phyloP scores from a whole-genome alignment of 2,888 invertebrate genomes.

The Phaonia tiefii region DNA sequence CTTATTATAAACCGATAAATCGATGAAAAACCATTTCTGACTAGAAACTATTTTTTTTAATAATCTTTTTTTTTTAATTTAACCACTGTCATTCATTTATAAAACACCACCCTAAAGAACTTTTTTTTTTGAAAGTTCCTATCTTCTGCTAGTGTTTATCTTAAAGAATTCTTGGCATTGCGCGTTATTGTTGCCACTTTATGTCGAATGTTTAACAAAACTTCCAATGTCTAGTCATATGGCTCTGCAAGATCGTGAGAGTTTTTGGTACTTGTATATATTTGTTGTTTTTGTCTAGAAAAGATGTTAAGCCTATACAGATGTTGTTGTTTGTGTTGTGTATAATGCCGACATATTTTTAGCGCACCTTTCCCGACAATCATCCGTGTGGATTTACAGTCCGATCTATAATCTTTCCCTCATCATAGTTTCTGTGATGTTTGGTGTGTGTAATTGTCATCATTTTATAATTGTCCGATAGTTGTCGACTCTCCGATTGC shows the following conservation, averaged over 20 bases:
- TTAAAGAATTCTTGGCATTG: constrained; percentile 58
- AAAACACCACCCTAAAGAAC: constrained; percentile 58
- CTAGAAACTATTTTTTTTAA: too few relatives aligned
- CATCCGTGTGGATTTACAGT: not conserved
- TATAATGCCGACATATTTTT: constrained; percentile 54
- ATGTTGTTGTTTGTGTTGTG: constrained; percentile 3
- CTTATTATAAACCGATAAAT: too few relatives aligned
- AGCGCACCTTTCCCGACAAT: constrained; percentile 53
- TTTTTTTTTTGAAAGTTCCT: constrained; percentile 41
- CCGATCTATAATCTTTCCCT: not conserved
- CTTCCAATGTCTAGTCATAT: constrained; percentile 54
- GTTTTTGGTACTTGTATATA: constrained; percentile 46
- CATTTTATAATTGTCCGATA: constrained; percentile 77
- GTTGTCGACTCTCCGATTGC: constrained; percentile 43
- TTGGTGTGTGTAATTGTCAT: constrained; percentile 73
- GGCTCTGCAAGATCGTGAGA: constrained; percentile 61
- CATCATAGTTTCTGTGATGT: constrained; percentile 60
- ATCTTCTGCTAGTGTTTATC: constrained; percentile 34
- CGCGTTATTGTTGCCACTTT: constrained; percentile 67
- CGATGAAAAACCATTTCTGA: too few relatives aligned
- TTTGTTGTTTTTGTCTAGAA: constrained; percentile 40
- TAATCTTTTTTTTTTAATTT: too few relatives aligned
- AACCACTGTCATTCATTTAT: not conserved
- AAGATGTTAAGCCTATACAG: constrained; percentile 32
- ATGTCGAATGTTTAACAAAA: constrained; percentile 61